Conservation (phyloP, 2,888 invertebrate species). For the Tanytarsus gracilentus region DNA sequence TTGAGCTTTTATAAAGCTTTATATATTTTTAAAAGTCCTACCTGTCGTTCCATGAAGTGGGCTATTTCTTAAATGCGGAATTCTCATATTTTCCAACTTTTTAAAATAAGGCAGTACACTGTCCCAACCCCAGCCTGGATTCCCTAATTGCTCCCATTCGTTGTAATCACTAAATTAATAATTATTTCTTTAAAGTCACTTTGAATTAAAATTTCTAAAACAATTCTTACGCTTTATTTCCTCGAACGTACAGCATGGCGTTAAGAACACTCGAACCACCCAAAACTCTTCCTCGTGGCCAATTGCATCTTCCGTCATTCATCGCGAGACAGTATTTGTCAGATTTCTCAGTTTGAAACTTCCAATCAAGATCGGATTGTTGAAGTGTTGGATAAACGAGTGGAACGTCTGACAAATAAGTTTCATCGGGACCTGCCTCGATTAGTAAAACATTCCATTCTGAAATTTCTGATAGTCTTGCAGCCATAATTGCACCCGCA, state of each 20-base stretch:
- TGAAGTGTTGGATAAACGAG: conserved; percentile 62
- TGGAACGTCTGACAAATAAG: conserved; percentile 62
- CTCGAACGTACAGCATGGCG: conserved; percentile 82
- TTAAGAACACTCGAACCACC: conserved; percentile 78
- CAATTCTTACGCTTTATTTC: conserved; percentile 50
- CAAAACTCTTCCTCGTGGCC: conserved; percentile 71
- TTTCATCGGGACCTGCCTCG: conserved; percentile 72
- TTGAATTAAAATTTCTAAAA: background rate
- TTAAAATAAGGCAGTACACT: conserved; percentile 67
- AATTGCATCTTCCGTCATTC: conserved; percentile 55
- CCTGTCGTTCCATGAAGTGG: conserved; percentile 58
- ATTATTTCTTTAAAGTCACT: background rate
- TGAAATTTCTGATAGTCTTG: conserved; percentile 63
- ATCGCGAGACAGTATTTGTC: conserved; percentile 58
- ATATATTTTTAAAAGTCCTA: too few species aligned
- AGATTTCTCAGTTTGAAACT: conserved; percentile 67
- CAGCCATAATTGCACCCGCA: conserved; percentile 71
- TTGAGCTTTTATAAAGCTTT: too few species aligned
- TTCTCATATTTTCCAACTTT: conserved; percentile 69
- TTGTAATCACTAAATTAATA: conserved; percentile 57
- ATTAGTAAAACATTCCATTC: conserved; percentile 64
- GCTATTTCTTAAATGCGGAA: conserved; percentile 50
- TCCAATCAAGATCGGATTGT: conserved; percentile 69
- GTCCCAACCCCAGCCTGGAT: conserved; percentile 67
- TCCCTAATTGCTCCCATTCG: conserved; percentile 68